A percentile compares a stretch with the other conserved stretches of the same genome.
phyloP scores from a whole-genome alignment of 2,888 invertebrate genomes.

The Ceramica pisi region DNA sequence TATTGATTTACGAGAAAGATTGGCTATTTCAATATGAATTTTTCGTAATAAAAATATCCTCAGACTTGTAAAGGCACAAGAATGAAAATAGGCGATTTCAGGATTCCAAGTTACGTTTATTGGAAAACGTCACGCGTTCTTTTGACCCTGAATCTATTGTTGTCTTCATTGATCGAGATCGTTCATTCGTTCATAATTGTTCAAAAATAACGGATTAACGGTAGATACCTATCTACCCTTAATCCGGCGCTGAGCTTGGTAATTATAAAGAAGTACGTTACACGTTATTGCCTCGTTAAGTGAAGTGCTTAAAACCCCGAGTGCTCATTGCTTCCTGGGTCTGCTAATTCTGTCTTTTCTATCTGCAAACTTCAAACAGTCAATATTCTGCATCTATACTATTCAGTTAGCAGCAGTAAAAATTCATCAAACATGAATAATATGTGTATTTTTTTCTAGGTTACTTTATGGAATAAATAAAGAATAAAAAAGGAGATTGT shows the following conservation, averaged over 20 bases:
- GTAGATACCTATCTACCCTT: conserved; percentile 15
- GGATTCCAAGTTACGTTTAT: conserved; percentile 39
- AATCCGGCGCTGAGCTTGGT: conserved; percentile 37
- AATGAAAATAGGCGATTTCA: conserved; percentile 12
- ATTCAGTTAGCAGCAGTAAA: background rate
- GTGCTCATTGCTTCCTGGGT: no score
- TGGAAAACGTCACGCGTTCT: conserved; percentile 40
- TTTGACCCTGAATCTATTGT: conserved; percentile 53
- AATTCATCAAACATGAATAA: background rate
- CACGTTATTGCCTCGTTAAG: conserved; percentile 9
- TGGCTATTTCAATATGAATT: conserved; percentile 25
- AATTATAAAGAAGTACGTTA: conserved; percentile 26
- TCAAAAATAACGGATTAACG: no score
- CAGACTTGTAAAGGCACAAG: conserved; percentile 15
- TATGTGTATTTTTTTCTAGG: no score
- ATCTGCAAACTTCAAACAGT: background rate
- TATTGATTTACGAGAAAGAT: conserved; percentile 41
- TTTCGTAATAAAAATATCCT: conserved; percentile 29
- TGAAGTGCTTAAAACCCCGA: background rate
- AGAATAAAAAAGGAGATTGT: background rate
- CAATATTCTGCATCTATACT: background rate
- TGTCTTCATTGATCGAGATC: conserved; percentile 33
- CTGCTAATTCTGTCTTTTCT: background rate
- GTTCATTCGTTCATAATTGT: conserved; percentile 44
- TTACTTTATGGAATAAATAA: no score